phyloP scores from a whole-genome alignment of 1,140 invertebrate species.

The Trypoxylus dichotomus region DNA sequence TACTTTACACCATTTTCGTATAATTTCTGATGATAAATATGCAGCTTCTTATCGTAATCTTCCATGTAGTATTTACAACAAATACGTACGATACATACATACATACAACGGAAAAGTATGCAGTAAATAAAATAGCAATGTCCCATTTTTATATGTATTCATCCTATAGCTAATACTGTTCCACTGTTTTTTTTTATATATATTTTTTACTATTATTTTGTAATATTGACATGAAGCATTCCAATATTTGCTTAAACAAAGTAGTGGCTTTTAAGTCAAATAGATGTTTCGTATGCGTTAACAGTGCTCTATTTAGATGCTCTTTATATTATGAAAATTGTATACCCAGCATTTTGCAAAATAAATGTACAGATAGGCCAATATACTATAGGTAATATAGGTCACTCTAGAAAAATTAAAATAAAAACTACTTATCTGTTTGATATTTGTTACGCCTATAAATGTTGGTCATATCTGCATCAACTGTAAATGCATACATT shows the following conservation, averaged over 20 bases:
- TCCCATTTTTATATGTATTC: neutral
- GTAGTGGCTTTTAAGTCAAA: slow-evolving; percentile 1
- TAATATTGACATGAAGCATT: neutral
- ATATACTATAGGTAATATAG: no score
- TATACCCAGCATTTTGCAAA: neutral
- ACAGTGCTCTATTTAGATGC: neutral
- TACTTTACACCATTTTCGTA: neutral
- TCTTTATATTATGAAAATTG: slow-evolving; percentile 1
- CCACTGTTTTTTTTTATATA: neutral
- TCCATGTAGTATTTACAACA: slow-evolving; percentile 12
- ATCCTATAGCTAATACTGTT: neutral
- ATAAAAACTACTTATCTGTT: no score
- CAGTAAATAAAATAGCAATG: slow-evolving; percentile 10
- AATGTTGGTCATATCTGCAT: neutral
- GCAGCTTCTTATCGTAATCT: slow-evolving; percentile 20
- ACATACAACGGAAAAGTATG: neutral
- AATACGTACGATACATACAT: neutral
- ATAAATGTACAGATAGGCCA: no score
- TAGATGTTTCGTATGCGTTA: neutral
- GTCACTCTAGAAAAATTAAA: no score
- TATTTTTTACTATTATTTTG: neutral
- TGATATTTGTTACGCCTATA: no score
- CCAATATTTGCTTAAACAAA: slow-evolving; percentile 14
- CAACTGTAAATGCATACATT: neutral
- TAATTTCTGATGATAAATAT: slow-evolving; percentile 21